Evolutionary conservation across 2,797 vertebrate genomes (phyloP).

Genomic region (Choloepus didactylus): DNA sequence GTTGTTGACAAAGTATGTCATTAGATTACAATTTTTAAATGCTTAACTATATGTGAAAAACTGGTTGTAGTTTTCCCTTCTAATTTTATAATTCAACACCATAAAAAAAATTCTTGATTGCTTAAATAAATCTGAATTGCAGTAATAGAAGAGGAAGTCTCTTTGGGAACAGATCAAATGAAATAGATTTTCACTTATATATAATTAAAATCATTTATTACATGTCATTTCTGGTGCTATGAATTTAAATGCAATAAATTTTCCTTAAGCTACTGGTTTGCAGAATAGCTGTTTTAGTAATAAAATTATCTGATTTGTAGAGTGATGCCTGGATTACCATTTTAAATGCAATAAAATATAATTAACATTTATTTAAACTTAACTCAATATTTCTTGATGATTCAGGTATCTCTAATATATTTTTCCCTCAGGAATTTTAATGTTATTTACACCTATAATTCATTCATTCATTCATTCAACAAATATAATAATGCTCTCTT

Average conservation of each 20-base stretch:
- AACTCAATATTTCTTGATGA: constrained; percentile 43
- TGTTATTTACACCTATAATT: constrained; percentile 28
- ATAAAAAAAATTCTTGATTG: background rate
- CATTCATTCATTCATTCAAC: background rate
- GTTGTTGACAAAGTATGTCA: background rate
- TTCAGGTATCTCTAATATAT: background rate
- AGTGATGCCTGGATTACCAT: constrained; percentile 1
- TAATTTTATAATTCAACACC: background rate
- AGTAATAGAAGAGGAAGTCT: background rate
- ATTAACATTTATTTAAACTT: constrained; percentile 40
- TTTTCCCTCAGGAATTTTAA: constrained; percentile 14
- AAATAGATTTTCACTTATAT: constrained; percentile 34
- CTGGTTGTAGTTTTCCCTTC: background rate
- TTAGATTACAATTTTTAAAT: constrained; percentile 17
- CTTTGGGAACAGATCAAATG: background rate
- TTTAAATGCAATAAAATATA: constrained; percentile 51
- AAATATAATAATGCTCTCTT: constrained; percentile 1
- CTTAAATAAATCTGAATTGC: background rate
- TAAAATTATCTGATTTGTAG: background rate
- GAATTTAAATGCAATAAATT: constrained; percentile 5
- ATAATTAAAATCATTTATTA: constrained; percentile 34
- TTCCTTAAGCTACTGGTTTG: background rate
- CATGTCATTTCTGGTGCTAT: background rate
- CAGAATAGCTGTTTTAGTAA: background rate
- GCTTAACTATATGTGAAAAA: background rate